Evolutionary conservation across 2,888 invertebrate species (phyloP), one percentile per base, ranked within the genome.

Genomic region (Phalangium opilio): DNA sequence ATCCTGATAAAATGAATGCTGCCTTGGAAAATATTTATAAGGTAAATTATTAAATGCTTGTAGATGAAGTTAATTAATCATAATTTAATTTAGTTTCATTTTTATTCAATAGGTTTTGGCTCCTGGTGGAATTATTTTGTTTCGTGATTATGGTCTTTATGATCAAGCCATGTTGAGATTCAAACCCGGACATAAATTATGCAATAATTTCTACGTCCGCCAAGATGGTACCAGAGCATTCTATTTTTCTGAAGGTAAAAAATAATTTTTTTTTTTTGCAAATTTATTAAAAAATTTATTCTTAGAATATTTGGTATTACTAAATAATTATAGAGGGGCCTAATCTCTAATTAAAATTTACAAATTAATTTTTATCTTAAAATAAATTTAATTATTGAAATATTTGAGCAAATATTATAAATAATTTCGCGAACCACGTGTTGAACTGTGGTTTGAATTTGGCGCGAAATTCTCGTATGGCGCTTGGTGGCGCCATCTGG

Each of bases 141-240:
- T 96, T 56, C 70, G 96, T 51, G 96, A 96, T 67, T 98, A 96
- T 66, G 96, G 90, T 0, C 70, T 87, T 0, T 83, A 90, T 61
- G 96, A 96, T 64, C 87, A 95, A 82, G 87, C 96, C 0, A 93
- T 95, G 70, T 63, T 96, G 43, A 73, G 96, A 33, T 98, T 98
- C 64, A 83, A 85, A 52, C 77, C 87, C 0, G 93, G 91, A 0
- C 81, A 86, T 62, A 93, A 95, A 66, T 83, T 96, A 43, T 67
- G 77, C 0, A 90, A 95, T 3, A 85, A 90, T 63, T 83, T 91
- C 58, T 98, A 96, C 63, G 83, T 89, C 74, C 71, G 96, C 15
- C 95, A 95, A 66, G 96, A 98, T 75, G 93, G 93, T 1, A 96
- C 95, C 0, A 77, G 90, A 76, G 70, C 71, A 2, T 73, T 64